Evolutionary conservation across 1,140 invertebrate genomes (phyloP).

Genomic region (Drosophila bipectinata): DNA sequence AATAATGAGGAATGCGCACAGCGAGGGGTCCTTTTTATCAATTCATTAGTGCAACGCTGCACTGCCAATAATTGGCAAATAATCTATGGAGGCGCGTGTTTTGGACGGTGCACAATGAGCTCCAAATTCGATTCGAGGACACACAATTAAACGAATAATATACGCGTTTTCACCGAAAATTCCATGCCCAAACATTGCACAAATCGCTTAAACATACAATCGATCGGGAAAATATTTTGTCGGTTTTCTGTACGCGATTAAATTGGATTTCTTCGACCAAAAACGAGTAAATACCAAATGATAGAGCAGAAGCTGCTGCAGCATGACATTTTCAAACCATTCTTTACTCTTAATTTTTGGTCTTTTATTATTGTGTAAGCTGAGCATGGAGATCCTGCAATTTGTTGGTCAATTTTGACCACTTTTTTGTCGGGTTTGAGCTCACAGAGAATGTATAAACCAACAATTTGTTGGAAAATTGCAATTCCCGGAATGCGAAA

Average conservation of each 20-base stretch:
- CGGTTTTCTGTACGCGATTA: slow-evolving; percentile 4
- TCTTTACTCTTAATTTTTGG: slow-evolving; percentile 5
- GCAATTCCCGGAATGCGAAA: not conserved
- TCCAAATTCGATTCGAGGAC: slow-evolving; percentile 12
- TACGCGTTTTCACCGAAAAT: slow-evolving; percentile 1
- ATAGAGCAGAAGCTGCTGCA: slow-evolving; percentile 1
- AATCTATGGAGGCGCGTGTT: not conserved
- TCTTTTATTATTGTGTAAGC: slow-evolving; percentile 13
- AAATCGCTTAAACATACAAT: not conserved
- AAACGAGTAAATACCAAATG: slow-evolving; percentile 6
- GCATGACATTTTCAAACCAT: not conserved
- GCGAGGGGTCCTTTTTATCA: slow-evolving; percentile 18
- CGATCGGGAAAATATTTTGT: slow-evolving; percentile 22
- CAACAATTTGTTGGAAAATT: not conserved
- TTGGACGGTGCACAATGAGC: slow-evolving; percentile 29
- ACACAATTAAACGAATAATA: slow-evolving; percentile 14
- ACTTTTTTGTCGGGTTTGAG: not conserved
- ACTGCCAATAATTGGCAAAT: slow-evolving; percentile 32
- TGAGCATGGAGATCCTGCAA: not conserved
- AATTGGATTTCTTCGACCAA: slow-evolving; percentile 12
- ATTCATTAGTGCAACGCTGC: slow-evolving; percentile 3
- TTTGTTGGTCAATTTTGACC: not conserved
- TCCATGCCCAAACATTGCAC: slow-evolving; percentile 6
- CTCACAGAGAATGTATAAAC: not conserved
- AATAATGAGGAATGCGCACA: slow-evolving; percentile 3